phyloP scores from a whole-genome alignment of 2,113 vertebrate genomes.

The Channa maculata region DNA sequence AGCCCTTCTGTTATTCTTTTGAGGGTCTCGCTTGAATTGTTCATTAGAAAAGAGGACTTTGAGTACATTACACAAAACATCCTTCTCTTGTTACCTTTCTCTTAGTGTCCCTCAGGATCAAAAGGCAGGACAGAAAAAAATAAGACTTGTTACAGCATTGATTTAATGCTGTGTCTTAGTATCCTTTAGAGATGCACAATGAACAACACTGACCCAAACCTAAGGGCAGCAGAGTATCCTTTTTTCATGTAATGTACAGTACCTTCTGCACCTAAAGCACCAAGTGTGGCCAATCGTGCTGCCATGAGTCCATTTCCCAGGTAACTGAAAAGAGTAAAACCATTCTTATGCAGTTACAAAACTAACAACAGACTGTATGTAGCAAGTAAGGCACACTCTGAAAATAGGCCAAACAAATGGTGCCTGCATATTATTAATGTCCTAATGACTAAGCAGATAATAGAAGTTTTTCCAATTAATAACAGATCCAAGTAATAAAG shows the following conservation, averaged over 20 bases:
- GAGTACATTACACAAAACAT: constrained; percentile 5
- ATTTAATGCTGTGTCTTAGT: constrained; percentile 13
- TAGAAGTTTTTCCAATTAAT: constrained; percentile 14
- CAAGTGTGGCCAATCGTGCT: constrained; percentile 90
- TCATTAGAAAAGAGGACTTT: constrained; percentile 15
- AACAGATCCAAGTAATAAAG: constrained; percentile 2
- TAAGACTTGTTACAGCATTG: not conserved
- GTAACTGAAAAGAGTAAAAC: constrained; percentile 85
- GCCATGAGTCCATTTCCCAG: constrained; percentile 94
- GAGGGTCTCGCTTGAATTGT: constrained; percentile 23
- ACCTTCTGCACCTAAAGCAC: constrained; percentile 89
- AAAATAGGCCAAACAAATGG: constrained; percentile 37
- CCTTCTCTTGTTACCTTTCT: not conserved
- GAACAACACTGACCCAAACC: constrained; percentile 14
- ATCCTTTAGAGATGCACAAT: constrained; percentile 14
- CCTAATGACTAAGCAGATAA: constrained; percentile 11
- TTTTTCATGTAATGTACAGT: constrained; percentile 33
- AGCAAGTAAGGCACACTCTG: constrained; percentile 20
- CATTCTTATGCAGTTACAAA: constrained; percentile 22
- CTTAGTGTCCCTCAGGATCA: not conserved
- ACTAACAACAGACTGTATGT: constrained; percentile 1
- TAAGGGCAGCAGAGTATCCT: constrained; percentile 8
- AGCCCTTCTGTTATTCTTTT: constrained; percentile 42
- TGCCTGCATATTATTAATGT: constrained; percentile 11
- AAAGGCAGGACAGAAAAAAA: not conserved